These are phyloP conservation scores for Eilema caniola DNA, from an alignment of 2,888 invertebrate species.

Conservation along the genomic window DNA sequence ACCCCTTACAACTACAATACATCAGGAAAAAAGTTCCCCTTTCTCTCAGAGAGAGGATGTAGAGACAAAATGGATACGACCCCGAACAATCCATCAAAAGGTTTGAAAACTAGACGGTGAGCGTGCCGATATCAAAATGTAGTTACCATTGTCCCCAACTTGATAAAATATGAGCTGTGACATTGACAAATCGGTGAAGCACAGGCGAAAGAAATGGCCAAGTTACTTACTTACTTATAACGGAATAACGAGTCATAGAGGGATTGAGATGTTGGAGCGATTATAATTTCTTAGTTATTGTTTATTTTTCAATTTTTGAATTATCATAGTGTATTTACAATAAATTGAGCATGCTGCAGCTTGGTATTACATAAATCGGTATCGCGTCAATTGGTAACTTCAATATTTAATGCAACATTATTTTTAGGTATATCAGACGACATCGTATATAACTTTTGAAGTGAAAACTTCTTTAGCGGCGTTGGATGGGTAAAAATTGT, in stretches of 20 bases:
- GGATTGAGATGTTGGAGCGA: constrained; percentile 19
- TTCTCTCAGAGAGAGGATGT: constrained; percentile 41
- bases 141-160: constrained; percentile 81
- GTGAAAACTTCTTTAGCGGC: no score
- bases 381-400: no score
- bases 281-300: constrained; percentile 9
- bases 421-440: no score
- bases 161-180: constrained; percentile 84
- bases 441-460: no score
- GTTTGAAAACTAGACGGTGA: constrained; percentile 73
- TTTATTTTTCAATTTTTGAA: neutral
- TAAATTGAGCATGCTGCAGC: no score
- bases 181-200: constrained; percentile 78
- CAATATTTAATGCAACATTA: no score
- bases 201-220: constrained; percentile 45
- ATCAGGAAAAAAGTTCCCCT: constrained; percentile 55
- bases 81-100: constrained; percentile 75
- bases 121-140: constrained; percentile 81
- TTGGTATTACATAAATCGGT: no score
- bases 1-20: constrained; percentile 54
- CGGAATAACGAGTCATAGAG: constrained; percentile 28
- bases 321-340: no score
- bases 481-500: no score
- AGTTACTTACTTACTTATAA: constrained; percentile 38
- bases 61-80: constrained; percentile 66